Evolutionary conservation across 1,140 invertebrate genomes (phyloP), one percentile per base, ranked within the genome.

Genomic region (Eriosoma lanigerum): DNA sequence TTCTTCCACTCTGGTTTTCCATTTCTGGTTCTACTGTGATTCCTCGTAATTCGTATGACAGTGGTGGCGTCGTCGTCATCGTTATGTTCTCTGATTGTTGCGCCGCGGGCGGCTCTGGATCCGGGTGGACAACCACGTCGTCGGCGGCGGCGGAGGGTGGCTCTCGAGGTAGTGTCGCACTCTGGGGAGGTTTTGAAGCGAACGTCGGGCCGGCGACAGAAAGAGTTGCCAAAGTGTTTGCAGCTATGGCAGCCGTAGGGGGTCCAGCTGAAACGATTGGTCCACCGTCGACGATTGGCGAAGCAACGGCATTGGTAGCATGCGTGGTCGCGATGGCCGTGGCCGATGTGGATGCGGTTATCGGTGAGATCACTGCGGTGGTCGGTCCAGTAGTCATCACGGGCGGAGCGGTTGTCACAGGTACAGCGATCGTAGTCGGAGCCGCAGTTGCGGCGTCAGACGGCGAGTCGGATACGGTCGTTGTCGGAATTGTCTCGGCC

Each of bases 251-350:
- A 0, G 72, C 72, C 3, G 72, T 29, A 3, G 72, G 50, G 3
- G 72, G 50, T 17, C 17, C 54, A 12, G 72, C 54, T 5, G 72
- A 24, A 10, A 72, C 68, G 9, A 72, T 50, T 24, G 68, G 68
- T 0, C 46, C 68, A 6, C 68, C 68, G 3, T 26, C n/a, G 17
- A 72, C 68, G 17, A 72, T 46, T 5, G 68, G 8, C 17, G 26
- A 72, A 29, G 68, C 68, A 46, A 72, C 17, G 10, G 68, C 68
- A 24, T 72, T 72, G 13, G 68, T 13, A 1, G 68, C 68, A 24
- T 72, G 68, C 8, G 68, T 72, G 17, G 68, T 72, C 46, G 68
- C 68, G 26, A 72, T 72, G 9, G 68, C 68, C 48, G 46, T 72
- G 46, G 68, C 68, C 24, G 68, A 72, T 0, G 68, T 72, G 19